These are phyloP conservation scores for Cirrhinus mrigala DNA, from an alignment of 2,797 vertebrate genomes.

Conservation along the genomic window DNA sequence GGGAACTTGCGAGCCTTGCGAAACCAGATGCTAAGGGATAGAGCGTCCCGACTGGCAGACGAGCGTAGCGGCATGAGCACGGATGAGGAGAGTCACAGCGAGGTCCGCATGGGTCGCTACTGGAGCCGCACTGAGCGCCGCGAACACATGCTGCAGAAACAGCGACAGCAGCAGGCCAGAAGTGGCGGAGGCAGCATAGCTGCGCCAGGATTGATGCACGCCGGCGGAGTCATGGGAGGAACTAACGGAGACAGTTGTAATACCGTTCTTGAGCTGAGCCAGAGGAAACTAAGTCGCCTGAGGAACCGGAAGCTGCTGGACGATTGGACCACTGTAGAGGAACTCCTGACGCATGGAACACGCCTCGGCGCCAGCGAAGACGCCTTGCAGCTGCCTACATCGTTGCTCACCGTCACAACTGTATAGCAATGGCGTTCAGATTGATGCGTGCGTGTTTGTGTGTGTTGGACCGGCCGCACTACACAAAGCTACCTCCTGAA, in stretches of 20 bases:
- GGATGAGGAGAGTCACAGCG: conserved; percentile 75
- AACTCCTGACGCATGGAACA: conserved; percentile 81
- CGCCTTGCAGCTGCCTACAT: conserved; percentile 71
- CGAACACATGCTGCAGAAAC: conserved; percentile 78
- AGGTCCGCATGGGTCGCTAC: conserved; percentile 77
- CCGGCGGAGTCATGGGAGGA: not conserved
- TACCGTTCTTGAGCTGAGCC: conserved; percentile 79
- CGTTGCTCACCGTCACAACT: conserved; percentile 82
- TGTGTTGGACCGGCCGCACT: conserved; percentile 55
- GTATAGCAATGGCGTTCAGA: conserved; percentile 69
- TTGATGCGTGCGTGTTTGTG: conserved; percentile 24
- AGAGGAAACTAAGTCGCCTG: conserved; percentile 79
- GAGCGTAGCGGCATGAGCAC: conserved; percentile 80
- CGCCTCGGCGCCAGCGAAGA: conserved; percentile 73
- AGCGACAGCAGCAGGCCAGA: conserved; percentile 68
- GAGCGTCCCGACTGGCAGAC: conserved; percentile 76
- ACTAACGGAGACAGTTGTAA: conserved; percentile 70
- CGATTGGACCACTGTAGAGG: conserved; percentile 83
- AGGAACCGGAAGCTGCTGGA: conserved; percentile 82
- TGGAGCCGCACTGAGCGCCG: conserved; percentile 82
- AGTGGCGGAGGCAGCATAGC: conserved; percentile 26
- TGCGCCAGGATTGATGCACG: conserved; percentile 49
- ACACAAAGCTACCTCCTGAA: conserved; percentile 65
- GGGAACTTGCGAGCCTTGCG: conserved; percentile 70
- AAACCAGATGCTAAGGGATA: conserved; percentile 77